Percentiles rank a stretch among this genome's conserved stretches.
phyloP scores from a whole-genome alignment of 2,888 invertebrate genomes.

The Rotaria socialis region DNA sequence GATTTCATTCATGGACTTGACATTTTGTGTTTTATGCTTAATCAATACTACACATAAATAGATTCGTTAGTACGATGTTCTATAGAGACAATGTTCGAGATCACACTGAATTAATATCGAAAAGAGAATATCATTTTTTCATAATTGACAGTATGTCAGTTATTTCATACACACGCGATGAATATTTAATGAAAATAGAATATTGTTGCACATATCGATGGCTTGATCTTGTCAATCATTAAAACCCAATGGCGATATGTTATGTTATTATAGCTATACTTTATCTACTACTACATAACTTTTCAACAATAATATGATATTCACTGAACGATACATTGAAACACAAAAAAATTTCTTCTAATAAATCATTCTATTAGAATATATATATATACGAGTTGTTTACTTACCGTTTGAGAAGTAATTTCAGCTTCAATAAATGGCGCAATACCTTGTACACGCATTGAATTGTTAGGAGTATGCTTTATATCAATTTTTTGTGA shows the following conservation, averaged over 20 bases:
- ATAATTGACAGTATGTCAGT: background rate
- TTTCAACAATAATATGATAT: background rate
- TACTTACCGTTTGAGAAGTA: background rate
- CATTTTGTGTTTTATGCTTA: too few relatives aligned
- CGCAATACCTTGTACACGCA: background rate
- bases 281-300: background rate
- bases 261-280: background rate
- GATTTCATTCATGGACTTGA: too few relatives aligned
- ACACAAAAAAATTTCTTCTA: background rate
- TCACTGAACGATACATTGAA: too few relatives aligned
- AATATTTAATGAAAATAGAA: background rate
- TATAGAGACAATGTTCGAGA: too few relatives aligned
- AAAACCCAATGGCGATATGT: background rate
- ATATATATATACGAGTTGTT: background rate
- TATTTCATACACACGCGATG: background rate
- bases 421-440: background rate
- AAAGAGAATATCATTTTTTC: background rate
- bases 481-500: conserved; percentile 2
- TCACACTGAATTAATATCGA: background rate
- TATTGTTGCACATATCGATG: background rate
- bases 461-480: background rate
- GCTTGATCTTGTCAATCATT: background rate
- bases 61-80: too few relatives aligned
- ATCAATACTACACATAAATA: too few relatives aligned
- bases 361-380: background rate